These are phyloP conservation scores for Eonycteris spelaea DNA, from an alignment of 2,113 vertebrate species.

Conservation along the genomic window DNA sequence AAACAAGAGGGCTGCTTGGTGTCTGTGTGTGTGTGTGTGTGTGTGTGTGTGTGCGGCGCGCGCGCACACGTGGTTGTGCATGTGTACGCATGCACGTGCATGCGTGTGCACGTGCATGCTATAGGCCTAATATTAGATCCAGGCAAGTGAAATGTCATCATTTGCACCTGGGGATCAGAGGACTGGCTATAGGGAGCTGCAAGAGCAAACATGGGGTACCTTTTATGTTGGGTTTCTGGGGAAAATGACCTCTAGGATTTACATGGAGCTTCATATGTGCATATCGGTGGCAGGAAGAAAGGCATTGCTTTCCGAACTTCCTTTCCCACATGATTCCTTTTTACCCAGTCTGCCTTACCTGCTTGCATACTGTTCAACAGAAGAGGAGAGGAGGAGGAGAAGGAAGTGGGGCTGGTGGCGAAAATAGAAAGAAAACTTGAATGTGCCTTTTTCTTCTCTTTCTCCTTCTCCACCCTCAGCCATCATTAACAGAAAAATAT, in stretches of 20 bases:
- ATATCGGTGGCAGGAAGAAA: background rate
- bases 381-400: background rate
- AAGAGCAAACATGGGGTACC: background rate
- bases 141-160: background rate
- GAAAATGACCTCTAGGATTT: background rate
- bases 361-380: background rate
- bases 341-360: background rate
- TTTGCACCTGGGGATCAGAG: background rate
- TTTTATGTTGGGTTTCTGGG: background rate
- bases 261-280: background rate
- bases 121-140: background rate
- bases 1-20: background rate
- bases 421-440: conserved; percentile 21
- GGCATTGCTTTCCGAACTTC: background rate
- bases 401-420: background rate
- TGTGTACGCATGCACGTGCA: background rate
- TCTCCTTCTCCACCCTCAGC: conserved; percentile 35
- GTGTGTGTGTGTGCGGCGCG: background rate
- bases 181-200: background rate
- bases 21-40: background rate
- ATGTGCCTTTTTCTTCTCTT: conserved; percentile 30
- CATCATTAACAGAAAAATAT: conserved; percentile 74
- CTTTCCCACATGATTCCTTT: background rate
- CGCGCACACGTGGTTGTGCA: too few relatives aligned
- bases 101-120: accelerated